Evolutionary conservation across 2,797 vertebrate genomes (phyloP), one percentile per base, ranked within the genome.

Genomic region (Distichodus sexfasciatus): DNA sequence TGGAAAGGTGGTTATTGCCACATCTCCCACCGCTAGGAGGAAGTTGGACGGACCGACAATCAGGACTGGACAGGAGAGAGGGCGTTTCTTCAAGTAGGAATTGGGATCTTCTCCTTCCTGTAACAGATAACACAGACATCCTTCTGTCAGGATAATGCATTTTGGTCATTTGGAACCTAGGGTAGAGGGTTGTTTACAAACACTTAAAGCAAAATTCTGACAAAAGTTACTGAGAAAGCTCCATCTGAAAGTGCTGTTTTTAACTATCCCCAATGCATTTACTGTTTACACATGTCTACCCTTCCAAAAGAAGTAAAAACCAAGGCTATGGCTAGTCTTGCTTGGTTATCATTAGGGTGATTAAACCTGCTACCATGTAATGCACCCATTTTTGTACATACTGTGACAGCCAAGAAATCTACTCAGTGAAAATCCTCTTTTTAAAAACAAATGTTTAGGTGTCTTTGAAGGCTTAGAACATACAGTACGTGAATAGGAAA

Each of bases 101-200:
- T 68, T 50, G 26, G 3, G 64, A 46, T 79, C 63, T 70, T 79
- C 73, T 54, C 14, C 74, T 38, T 74, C 74, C 77, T 79, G 0
- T 11, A 67, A 74, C 48, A 74, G 58, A 73, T 23, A 75, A 72
- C 58, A 78, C 26, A 51, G 41, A 63, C 38, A 77, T 65, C 14
- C 1, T 31, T 72, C 41, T 26, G 4, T 54, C 21, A 71, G 40
- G 54, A 61, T 60, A 44, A 70, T 60, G 66, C 60, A 57, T 15
- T 67, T 62, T 63, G 10, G 55, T 67, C 28, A n/a, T n/a, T n/a
- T n/a, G n/a, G n/a, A n/a, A n/a, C n/a, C n/a, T n/a, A n/a, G n/a
- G n/a, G n/a, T n/a, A n/a, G n/a, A n/a, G n/a, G n/a, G n/a, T n/a
- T n/a, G n/a, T 51, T 9, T n/a, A 51, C 46, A 48, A 19, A 23